phyloP scores from a whole-genome alignment of 2,113 vertebrate species.

The Nanger granti region DNA sequence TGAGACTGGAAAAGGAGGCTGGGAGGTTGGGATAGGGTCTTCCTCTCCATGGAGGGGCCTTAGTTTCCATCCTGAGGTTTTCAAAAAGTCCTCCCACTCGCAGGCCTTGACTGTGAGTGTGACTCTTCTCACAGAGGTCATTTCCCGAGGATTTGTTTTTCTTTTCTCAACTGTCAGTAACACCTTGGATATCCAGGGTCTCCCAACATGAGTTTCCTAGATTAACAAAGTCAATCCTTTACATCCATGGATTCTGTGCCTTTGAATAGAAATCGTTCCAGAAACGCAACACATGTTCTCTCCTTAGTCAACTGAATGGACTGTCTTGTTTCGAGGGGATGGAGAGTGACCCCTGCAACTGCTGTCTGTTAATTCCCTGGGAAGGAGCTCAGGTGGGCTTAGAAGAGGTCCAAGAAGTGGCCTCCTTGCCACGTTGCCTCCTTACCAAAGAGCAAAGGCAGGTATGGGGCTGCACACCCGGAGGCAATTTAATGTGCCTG shows the following conservation, averaged over 20 bases:
- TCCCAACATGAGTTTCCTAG: not conserved
- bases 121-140: not conserved
- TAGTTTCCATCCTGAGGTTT: not conserved
- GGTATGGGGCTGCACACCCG: not conserved
- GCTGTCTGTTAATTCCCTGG: rapidly evolving
- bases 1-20: not conserved
- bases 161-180: not conserved
- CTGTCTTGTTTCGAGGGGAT: not conserved
- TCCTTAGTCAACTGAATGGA: not conserved
- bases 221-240: not conserved
- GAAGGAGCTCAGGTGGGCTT: not conserved
- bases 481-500: not conserved
- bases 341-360: not conserved
- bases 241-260: not conserved
- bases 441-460: not conserved
- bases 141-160: not conserved
- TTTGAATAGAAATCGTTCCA: not conserved
- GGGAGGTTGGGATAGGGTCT: not conserved
- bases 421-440: not conserved
- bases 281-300: not conserved
- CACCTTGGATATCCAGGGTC: not conserved
- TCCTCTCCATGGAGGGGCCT: not conserved
- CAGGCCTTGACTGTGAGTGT: not conserved
- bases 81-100: not conserved
- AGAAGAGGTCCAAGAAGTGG: not conserved